Conservation (phyloP, 2,888 invertebrate genomes). For the Drosophila macrospina region DNA sequence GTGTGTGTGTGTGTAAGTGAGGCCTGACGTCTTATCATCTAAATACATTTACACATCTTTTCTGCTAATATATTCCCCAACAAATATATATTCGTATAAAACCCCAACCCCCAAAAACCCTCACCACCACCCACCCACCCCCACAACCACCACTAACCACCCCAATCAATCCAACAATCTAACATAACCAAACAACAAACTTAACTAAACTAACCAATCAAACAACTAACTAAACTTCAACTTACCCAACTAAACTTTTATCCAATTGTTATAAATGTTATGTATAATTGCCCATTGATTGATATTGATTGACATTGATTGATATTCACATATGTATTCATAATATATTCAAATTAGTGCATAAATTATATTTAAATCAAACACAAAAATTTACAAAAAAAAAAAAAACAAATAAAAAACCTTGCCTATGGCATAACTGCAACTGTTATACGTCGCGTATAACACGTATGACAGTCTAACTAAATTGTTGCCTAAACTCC, state of each 20-base stretch:
- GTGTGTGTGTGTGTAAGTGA: constrained; percentile 39
- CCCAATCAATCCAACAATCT: constrained; percentile 36
- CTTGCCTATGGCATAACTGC: constrained; percentile 37
- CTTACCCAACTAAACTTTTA: constrained; percentile 23
- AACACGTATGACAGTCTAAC: constrained; percentile 44
- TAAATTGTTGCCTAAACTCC: constrained; percentile 38
- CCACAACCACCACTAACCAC: background rate
- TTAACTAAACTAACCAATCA: constrained; percentile 30
- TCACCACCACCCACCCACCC: constrained; percentile 2
- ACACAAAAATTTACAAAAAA: constrained; percentile 8
- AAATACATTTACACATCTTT: constrained; percentile 18
- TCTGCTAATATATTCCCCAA: constrained; percentile 22
- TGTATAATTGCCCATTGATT: constrained; percentile 41
- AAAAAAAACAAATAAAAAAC: background rate
- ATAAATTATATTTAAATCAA: constrained; percentile 25
- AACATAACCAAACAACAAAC: constrained; percentile 34
- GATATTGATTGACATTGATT: constrained; percentile 27
- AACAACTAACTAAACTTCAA: constrained; percentile 4
- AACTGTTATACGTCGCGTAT: constrained; percentile 41
- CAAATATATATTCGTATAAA: background rate
- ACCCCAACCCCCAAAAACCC: too few species aligned
- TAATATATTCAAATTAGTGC: constrained; percentile 22
- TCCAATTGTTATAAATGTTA: constrained; percentile 42
- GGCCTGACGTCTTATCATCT: constrained; percentile 38
- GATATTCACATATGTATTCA: constrained; percentile 25